Percentiles rank a stretch among this genome's conserved stretches.
Conservation (phyloP, 2,113 vertebrate genomes). For the Leptosomus discolor region DNA sequence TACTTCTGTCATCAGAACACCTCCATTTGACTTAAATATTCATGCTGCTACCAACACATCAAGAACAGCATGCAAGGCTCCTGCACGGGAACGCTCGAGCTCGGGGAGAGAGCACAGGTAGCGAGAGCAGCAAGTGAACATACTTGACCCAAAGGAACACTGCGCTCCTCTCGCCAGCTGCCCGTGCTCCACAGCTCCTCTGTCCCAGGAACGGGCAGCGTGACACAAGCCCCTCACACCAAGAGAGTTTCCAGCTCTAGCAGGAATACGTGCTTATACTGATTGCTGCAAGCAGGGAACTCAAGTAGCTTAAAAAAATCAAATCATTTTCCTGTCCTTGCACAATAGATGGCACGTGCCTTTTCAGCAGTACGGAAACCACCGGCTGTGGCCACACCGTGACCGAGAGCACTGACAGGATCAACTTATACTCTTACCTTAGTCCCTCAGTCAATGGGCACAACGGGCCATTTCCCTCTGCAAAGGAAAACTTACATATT, state of each 20-base stretch:
- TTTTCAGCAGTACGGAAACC: background rate
- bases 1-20: slow-evolving; percentile 20
- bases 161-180: background rate
- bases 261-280: background rate
- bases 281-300: background rate
- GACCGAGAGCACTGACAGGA: background rate
- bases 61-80: background rate
- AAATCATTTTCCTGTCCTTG: background rate
- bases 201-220: background rate
- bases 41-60: background rate
- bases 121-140: background rate
- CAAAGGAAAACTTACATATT: background rate
- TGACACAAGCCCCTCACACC: background rate
- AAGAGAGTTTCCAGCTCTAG: background rate
- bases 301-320: background rate
- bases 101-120: background rate
- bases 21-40: slow-evolving; percentile 39
- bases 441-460: background rate
- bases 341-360: background rate
- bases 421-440: background rate
- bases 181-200: background rate
- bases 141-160: background rate
- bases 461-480: background rate
- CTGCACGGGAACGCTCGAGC: background rate
- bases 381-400: background rate